Evolutionary conservation across 2,797 vertebrate genomes (phyloP).

Genomic region (Naso thynnoides): DNA sequence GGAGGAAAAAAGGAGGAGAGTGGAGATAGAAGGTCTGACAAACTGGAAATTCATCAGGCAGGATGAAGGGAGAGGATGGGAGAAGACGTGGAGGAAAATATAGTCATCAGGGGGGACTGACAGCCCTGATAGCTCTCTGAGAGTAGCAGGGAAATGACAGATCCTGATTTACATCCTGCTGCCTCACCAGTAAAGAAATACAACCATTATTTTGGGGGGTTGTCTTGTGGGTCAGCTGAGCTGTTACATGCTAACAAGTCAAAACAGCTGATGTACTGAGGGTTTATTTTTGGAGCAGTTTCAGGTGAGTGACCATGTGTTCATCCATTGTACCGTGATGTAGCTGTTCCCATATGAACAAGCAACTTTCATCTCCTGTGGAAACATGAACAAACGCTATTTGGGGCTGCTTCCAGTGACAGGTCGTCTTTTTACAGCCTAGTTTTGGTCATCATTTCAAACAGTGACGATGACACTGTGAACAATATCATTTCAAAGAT

Average conservation of each 20-base stretch:
- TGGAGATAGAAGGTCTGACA: conserved; percentile 42
- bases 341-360: conserved; percentile 26
- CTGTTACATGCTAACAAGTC: conserved; percentile 38
- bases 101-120: conserved; percentile 59
- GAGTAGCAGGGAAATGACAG: conserved; percentile 19
- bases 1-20: conserved; percentile 1
- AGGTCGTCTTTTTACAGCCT: neutral
- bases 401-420: neutral
- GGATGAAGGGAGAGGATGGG: conserved; percentile 42
- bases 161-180: conserved; percentile 34
- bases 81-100: conserved; percentile 45
- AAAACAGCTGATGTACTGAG: conserved; percentile 43
- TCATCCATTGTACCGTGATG: conserved; percentile 39
- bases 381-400: conserved; percentile 6
- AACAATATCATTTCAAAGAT: too few species aligned
- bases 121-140: conserved; percentile 30
- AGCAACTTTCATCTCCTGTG: neutral
- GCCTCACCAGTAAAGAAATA: conserved; percentile 19
- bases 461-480: too few species aligned
- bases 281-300: conserved; percentile 59
- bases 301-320: conserved; percentile 56
- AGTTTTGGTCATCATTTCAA: too few species aligned
- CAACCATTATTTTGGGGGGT: conserved; percentile 17
- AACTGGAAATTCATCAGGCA: conserved; percentile 54
- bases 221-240: conserved; percentile 25